Conservation (phyloP, 2,888 invertebrate genomes). For the Andrena praecox region DNA sequence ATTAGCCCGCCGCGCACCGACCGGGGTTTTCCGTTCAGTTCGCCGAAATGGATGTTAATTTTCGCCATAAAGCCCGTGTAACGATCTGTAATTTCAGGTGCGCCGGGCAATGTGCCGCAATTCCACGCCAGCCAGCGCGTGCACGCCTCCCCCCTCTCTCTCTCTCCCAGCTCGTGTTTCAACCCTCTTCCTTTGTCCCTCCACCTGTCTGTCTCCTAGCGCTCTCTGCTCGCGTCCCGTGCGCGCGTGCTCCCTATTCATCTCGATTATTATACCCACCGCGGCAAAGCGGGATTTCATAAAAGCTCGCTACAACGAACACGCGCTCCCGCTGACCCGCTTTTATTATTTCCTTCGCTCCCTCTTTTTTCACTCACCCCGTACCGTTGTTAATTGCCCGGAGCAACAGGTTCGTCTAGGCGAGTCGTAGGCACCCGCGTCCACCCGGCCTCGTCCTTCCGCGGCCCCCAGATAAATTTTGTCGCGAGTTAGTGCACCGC, state of each 20-base stretch:
- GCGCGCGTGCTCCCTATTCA: slow-evolving; percentile 53
- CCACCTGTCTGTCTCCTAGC: slow-evolving; percentile 18
- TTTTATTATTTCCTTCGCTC: slow-evolving; percentile 52
- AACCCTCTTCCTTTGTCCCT: slow-evolving; percentile 10
- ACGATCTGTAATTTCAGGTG: slow-evolving; percentile 58
- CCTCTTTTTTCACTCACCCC: slow-evolving; percentile 22
- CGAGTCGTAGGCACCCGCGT: slow-evolving; percentile 25
- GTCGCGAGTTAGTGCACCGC: not conserved
- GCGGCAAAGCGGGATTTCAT: slow-evolving; percentile 49
- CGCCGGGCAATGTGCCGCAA: slow-evolving; percentile 25
- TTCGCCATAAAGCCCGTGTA: slow-evolving; percentile 51
- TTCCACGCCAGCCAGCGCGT: slow-evolving; percentile 10
- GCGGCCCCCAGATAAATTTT: slow-evolving; percentile 26
- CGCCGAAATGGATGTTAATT: slow-evolving; percentile 60
- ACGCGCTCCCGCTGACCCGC: slow-evolving; percentile 42
- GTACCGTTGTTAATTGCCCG: slow-evolving; percentile 67
- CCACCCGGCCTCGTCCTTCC: slow-evolving; percentile 17
- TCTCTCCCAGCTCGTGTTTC: no score
- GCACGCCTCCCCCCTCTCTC: slow-evolving; percentile 3
- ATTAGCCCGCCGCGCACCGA: slow-evolving; percentile 19
- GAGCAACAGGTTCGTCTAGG: slow-evolving; percentile 71
- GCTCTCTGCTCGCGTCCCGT: slow-evolving; percentile 9
- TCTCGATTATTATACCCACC: slow-evolving; percentile 51
- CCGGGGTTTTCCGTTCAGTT: slow-evolving; percentile 54
- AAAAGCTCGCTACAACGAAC: slow-evolving; percentile 58